These are phyloP conservation scores for Zingel zingel DNA, from an alignment of 2,113 vertebrate genomes.

Conservation along the genomic window DNA sequence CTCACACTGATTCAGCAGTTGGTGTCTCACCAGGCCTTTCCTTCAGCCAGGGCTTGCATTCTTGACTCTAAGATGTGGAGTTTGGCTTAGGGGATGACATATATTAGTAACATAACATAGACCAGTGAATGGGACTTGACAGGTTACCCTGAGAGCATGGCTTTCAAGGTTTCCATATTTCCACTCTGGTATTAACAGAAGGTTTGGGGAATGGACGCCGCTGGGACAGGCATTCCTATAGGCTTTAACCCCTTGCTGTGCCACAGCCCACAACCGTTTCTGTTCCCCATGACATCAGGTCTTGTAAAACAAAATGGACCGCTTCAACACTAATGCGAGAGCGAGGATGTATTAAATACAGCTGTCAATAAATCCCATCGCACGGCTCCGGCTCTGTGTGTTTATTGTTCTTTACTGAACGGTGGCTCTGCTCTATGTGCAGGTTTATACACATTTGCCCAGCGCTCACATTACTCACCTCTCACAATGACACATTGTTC, in stretches of 20 bases:
- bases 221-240: conserved; percentile 68
- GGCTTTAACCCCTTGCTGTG: conserved; percentile 68
- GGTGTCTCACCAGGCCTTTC: conserved; percentile 78
- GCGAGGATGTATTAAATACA: conserved; percentile 76
- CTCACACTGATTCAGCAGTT: conserved; percentile 78
- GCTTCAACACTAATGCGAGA: conserved; percentile 48
- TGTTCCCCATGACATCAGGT: conserved; percentile 72
- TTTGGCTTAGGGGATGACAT: conserved; percentile 83
- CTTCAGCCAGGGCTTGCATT: conserved; percentile 76
- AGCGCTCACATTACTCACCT: conserved; percentile 48
- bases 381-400: conserved; percentile 46
- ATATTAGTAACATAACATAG: conserved; percentile 83
- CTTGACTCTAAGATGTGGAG: conserved; percentile 81
- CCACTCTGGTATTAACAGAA: conserved; percentile 76
- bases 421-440: conserved; percentile 63
- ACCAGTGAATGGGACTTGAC: conserved; percentile 83
- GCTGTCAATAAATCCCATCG: conserved; percentile 79
- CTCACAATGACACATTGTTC: conserved; percentile 72
- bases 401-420: conserved; percentile 81
- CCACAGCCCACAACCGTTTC: conserved; percentile 32
- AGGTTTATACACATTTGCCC: conserved; percentile 43
- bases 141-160: conserved; percentile 79
- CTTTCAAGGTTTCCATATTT: conserved; percentile 85
- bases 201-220: conserved; percentile 57
- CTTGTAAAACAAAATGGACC: conserved; percentile 72